Percentiles rank a stretch among this genome's conserved stretches.
Evolutionary conservation across 2,113 vertebrate species (phyloP).

Genomic region (Ginglymostoma cirratum): DNA sequence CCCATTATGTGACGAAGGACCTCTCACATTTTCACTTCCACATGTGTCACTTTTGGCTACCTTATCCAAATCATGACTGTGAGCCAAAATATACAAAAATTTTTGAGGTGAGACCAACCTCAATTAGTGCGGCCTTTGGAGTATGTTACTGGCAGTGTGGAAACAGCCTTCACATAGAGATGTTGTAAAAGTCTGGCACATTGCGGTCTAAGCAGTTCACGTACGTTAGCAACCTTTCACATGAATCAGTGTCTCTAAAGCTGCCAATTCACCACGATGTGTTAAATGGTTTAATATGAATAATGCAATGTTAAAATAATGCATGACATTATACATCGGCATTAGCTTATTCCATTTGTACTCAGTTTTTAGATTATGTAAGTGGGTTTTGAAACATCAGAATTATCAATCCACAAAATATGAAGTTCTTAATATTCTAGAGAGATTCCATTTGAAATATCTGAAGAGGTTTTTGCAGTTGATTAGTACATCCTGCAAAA

Average conservation of each 20-base stretch:
- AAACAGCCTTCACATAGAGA: not conserved
- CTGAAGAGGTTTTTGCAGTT: not conserved
- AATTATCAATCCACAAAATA: not conserved
- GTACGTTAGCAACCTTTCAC: not conserved
- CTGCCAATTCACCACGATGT: not conserved
- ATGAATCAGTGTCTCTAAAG: not conserved
- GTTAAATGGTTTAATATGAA: not conserved
- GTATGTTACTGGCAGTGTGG: not conserved
- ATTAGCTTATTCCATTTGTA: not conserved
- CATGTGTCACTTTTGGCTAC: slow-evolving; percentile 28
- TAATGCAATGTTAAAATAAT: not conserved
- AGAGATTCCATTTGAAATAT: slow-evolving; percentile 4
- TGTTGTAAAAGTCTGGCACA: not conserved
- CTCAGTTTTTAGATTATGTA: not conserved
- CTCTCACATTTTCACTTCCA: slow-evolving; percentile 34
- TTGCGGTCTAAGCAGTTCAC: not conserved
- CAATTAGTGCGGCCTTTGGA: slow-evolving; percentile 33
- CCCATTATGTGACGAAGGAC: slow-evolving; percentile 5
- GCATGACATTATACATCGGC: not conserved
- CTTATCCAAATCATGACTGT: not conserved
- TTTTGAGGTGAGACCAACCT: slow-evolving; percentile 3
- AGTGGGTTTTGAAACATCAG: not conserved
- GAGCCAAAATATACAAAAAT: slow-evolving; percentile 28
- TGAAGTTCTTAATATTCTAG: not conserved
- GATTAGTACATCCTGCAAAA: not conserved